These are phyloP conservation scores for Drosophila nr. fundita DNA, from an alignment of 2,888 invertebrate genomes.

Conservation along the genomic window DNA sequence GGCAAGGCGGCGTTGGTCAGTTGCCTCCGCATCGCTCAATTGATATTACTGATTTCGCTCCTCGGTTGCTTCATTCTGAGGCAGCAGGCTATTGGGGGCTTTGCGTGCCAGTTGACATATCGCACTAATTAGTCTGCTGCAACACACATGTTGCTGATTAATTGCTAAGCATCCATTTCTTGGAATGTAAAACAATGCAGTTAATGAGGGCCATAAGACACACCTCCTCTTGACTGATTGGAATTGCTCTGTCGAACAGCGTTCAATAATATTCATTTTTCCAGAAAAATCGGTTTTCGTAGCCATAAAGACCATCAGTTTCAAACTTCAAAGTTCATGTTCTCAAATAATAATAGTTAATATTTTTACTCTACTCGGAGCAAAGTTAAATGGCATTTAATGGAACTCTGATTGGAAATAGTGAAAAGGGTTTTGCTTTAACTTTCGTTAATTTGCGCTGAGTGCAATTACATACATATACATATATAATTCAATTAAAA, in stretches of 20 bases:
- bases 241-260: not conserved
- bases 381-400: constrained; percentile 19
- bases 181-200: not conserved
- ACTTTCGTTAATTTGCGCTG: constrained; percentile 54
- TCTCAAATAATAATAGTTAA: not conserved
- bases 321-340: not conserved
- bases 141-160: not conserved
- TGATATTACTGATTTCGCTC: constrained; percentile 21
- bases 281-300: not conserved
- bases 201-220: not conserved
- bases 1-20: constrained; percentile 1
- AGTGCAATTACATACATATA: constrained; percentile 39
- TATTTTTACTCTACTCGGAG: not conserved
- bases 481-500: constrained; percentile 64
- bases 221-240: not conserved
- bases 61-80: constrained; percentile 12
- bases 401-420: constrained; percentile 38
- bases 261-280: not conserved
- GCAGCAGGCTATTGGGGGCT: not conserved
- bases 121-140: constrained; percentile 14
- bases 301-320: not conserved
- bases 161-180: not conserved
- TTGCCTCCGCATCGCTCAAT: constrained; percentile 23
- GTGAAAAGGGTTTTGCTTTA: not conserved
- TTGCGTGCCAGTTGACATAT: constrained; percentile 16